These are phyloP conservation scores for Xenus cinereus DNA, from an alignment of 2,113 vertebrate species.

Conservation along the genomic window DNA sequence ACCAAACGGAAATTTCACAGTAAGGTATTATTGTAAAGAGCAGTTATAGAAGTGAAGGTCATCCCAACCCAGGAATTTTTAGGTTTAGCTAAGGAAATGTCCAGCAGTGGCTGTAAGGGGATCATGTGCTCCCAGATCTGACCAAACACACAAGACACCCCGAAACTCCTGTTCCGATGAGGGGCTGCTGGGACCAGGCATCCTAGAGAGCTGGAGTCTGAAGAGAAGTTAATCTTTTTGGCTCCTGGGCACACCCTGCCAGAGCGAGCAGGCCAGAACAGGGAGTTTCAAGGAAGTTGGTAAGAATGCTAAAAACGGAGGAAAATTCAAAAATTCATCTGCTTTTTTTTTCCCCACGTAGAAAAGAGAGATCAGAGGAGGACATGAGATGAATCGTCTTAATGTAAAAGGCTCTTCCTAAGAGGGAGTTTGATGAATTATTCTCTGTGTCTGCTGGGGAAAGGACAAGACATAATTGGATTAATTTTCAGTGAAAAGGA, in stretches of 20 bases:
- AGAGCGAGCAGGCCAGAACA: neutral
- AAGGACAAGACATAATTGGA: neutral
- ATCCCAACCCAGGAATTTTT: neutral
- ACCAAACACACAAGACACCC: rapidly evolving
- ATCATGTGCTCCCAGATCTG: neutral
- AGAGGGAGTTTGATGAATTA: constrained; percentile 13
- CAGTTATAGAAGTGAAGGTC: neutral
- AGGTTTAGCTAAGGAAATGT: neutral
- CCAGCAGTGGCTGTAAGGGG: neutral
- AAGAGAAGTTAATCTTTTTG: neutral
- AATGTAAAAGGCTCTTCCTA: neutral
- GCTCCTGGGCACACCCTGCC: neutral
- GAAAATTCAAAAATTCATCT: neutral
- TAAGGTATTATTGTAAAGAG: neutral
- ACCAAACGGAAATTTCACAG: neutral
- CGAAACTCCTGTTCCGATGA: neutral
- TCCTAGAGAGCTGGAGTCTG: neutral
- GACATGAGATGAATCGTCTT: neutral
- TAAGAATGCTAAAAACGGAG: neutral
- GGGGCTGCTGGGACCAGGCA: too few relatives aligned
- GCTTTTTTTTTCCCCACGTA: neutral
- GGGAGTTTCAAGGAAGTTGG: neutral
- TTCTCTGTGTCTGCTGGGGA: neutral
- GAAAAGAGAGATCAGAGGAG: neutral
- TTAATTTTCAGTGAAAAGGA: constrained; percentile 30